Evolutionary conservation across 1,140 invertebrate genomes (phyloP).

Genomic region (Trissolcus basalis): DNA sequence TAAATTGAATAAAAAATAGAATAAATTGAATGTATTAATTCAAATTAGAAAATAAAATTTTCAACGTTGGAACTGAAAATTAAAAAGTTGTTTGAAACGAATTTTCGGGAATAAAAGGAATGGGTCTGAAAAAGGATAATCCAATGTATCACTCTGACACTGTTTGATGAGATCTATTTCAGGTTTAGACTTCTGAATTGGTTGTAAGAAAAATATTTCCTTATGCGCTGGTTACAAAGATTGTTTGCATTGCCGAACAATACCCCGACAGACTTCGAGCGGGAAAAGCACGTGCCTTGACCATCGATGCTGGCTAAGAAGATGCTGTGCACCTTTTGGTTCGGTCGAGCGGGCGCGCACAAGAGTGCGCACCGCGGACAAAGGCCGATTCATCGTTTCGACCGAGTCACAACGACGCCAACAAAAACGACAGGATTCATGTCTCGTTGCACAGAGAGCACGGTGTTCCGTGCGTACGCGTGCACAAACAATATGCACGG

Average conservation of each 20-base stretch:
- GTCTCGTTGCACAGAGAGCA: constrained; percentile 70
- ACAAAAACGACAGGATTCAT: constrained; percentile 76
- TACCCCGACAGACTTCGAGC: constrained; percentile 13
- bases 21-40: too few species aligned
- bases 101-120: too few species aligned
- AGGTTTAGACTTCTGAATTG: background rate
- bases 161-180: background rate
- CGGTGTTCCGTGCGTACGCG: constrained; percentile 44
- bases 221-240: constrained; percentile 12
- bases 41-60: too few species aligned
- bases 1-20: too few species aligned
- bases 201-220: background rate
- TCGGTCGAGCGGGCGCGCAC: constrained; percentile 33
- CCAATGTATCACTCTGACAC: background rate
- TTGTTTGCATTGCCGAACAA: constrained; percentile 23
- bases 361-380: constrained; percentile 49
- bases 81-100: too few species aligned
- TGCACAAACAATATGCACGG: constrained; percentile 43
- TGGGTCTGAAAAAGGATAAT: too few species aligned
- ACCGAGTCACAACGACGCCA: constrained; percentile 56
- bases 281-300: constrained; percentile 55
- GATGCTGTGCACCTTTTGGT: constrained; percentile 34
- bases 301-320: constrained; percentile 22
- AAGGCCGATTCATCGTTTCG: constrained; percentile 62
- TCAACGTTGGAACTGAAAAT: too few species aligned